Conservation (phyloP, 2,113 vertebrate species). For the Saccopteryx bilineata region DNA sequence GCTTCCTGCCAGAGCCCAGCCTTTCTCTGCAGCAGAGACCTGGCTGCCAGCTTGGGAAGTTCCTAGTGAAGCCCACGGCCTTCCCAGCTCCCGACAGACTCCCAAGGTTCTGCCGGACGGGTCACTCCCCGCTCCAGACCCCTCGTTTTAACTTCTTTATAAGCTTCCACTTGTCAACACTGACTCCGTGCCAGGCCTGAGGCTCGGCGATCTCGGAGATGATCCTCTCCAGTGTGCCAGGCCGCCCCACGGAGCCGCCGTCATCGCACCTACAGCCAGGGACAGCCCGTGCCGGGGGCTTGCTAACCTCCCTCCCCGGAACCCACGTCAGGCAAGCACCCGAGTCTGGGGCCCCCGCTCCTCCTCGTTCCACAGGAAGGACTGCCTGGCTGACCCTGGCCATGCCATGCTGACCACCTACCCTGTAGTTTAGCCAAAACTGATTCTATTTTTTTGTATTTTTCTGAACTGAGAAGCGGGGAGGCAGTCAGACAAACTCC, state of each 20-base stretch:
- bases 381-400: neutral
- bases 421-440: neutral
- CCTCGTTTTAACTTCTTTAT: neutral
- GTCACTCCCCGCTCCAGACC: neutral
- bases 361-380: neutral
- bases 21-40: neutral
- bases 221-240: neutral
- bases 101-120: neutral
- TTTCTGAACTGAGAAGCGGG: too few species aligned
- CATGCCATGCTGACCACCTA: rapidly evolving
- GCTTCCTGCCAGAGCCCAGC: neutral
- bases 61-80: neutral
- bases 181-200: neutral
- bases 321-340: neutral
- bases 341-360: neutral
- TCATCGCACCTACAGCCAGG: neutral
- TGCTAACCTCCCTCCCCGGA: neutral
- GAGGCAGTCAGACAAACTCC: too few species aligned
- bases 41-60: neutral
- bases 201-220: neutral
- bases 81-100: neutral
- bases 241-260: neutral
- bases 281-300: neutral
- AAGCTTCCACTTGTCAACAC: neutral
- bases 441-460: too few species aligned